Conservation (phyloP, 1,140 invertebrate species). For the Dendroctonus ponderosae region DNA sequence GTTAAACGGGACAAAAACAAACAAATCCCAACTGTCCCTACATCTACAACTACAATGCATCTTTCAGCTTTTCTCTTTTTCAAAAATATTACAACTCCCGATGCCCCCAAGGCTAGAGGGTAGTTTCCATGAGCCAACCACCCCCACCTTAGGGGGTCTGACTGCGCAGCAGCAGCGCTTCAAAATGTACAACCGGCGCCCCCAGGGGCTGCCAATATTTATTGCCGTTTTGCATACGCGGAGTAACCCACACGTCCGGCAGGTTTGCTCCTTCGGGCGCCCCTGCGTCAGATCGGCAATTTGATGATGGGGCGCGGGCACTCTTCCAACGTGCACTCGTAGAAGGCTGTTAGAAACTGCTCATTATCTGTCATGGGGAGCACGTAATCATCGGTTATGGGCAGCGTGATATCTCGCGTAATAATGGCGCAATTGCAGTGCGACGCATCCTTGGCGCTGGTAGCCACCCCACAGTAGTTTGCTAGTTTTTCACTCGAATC, state of each 20-base stretch:
- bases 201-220: too few species aligned
- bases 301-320: slow-evolving; percentile 47
- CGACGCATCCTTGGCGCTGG: slow-evolving; percentile 25
- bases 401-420: slow-evolving; percentile 38
- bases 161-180: too few species aligned
- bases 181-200: too few species aligned
- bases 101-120: too few species aligned
- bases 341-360: slow-evolving; percentile 46
- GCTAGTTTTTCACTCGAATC: slow-evolving; percentile 47
- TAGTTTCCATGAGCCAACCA: too few species aligned
- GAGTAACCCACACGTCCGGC: neutral
- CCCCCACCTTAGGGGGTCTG: too few species aligned
- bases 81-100: too few species aligned
- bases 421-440: slow-evolving; percentile 45
- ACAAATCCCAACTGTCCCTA: too few species aligned
- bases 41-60: too few species aligned
- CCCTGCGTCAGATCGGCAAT: slow-evolving; percentile 43
- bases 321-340: slow-evolving; percentile 49
- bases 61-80: too few species aligned
- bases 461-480: slow-evolving; percentile 40
- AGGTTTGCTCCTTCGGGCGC: slow-evolving; percentile 10
- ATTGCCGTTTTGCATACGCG: too few species aligned
- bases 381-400: slow-evolving; percentile 36
- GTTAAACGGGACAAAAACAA: too few species aligned
- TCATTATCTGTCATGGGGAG: slow-evolving; percentile 44